Evolutionary conservation across 2,797 vertebrate species (phyloP).

Genomic region (Intellagama lesueurii): DNA sequence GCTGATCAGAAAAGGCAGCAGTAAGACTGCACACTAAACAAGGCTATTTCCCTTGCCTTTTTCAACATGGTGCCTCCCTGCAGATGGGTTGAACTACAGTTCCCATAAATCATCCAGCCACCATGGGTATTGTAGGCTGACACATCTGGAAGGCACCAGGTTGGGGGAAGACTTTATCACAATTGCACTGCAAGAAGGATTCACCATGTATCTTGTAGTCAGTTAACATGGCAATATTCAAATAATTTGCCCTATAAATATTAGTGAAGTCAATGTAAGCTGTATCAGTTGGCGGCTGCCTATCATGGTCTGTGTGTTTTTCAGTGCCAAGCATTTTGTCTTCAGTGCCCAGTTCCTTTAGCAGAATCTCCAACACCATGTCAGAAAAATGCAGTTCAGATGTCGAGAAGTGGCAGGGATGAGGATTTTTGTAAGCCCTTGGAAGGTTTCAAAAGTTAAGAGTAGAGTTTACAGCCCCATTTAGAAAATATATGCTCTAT

Average conservation of each 20-base stretch:
- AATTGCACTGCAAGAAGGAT: neutral
- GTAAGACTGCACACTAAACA: neutral
- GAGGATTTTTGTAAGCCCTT: constrained; percentile 42
- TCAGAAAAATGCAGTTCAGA: constrained; percentile 54
- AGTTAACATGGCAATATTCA: neutral
- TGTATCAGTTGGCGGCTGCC: constrained; percentile 22
- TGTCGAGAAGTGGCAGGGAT: constrained; percentile 52
- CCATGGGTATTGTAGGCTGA: neutral
- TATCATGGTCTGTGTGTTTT: constrained; percentile 45
- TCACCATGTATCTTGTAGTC: neutral
- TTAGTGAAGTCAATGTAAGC: constrained; percentile 24
- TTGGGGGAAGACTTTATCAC: neutral
- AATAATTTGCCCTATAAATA: constrained; percentile 48
- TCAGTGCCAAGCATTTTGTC: constrained; percentile 56
- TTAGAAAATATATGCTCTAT: constrained; percentile 71
- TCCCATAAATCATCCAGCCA: neutral
- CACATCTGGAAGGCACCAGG: neutral
- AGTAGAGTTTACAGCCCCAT: constrained; percentile 62
- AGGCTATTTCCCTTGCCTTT: neutral
- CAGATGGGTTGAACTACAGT: neutral
- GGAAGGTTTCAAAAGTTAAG: constrained; percentile 62
- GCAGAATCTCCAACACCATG: constrained; percentile 55
- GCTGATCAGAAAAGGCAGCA: neutral
- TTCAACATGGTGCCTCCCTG: neutral
- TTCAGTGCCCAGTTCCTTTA: constrained; percentile 61